Evolutionary conservation across 2,888 invertebrate species (phyloP), one percentile per base, ranked within the genome.

Genomic region (Netelia melanura): DNA sequence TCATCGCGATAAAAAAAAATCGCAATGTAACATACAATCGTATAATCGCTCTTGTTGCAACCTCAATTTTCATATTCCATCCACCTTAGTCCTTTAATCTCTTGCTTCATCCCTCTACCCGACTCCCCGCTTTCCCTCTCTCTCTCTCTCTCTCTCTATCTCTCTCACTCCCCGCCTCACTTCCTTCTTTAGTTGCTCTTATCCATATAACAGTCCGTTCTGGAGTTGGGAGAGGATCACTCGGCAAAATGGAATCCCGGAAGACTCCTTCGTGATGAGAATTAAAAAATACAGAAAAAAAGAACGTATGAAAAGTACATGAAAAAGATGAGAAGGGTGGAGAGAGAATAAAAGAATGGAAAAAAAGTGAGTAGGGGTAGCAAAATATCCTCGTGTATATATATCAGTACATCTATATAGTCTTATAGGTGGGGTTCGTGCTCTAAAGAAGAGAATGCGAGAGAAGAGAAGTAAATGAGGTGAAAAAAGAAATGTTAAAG

Each of bases 401-500:
- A 43, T 67, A 38, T 44, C 14, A 17, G 25, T 76, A 44, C 23
- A 38, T 44, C 21, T 17, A 25, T 76, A 44, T n/a, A 25, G 17
- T 14, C 61, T 61, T 67, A 72, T 67, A 58, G 71, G 30, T 23
- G 72, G 8, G 72, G 80, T 84, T 84, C 84, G 84, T 84, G 81
- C 71, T 43, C 58, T 67, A 76, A 71, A 58, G 72, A 77, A 81
- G 72, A 61, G 79, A 79, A 79, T 75, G 64, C 58, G 65, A 70
- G 58, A 70, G 79, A 75, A 75, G 82, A 79, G 70, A 17, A 82
- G 82, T 75, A 79, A 85, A 85, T 85, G 85, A 85, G 85, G 82
- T 65, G 82, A 79, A 85, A 78, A 84, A 85, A 72, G 72, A 75
- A 82, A 82, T 65, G 75, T 65, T 78, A 65, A 85, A 71, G 56